phyloP scores from a whole-genome alignment of 2,797 vertebrate species.

The Otolemur crassicaudatus region DNA sequence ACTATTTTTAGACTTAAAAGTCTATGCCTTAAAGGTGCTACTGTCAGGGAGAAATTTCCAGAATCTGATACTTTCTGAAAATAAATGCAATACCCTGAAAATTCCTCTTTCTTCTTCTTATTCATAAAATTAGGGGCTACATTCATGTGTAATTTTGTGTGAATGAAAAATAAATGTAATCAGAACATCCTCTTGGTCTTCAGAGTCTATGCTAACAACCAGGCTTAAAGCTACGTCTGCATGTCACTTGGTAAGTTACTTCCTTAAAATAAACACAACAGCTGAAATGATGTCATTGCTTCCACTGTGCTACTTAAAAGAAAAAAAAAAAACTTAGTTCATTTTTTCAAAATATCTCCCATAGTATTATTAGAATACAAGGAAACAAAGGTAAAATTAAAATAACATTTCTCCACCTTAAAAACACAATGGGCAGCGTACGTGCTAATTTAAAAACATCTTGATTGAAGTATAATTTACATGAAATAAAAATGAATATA shows the following conservation, averaged over 20 bases:
- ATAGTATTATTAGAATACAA: constrained; percentile 2
- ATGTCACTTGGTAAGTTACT: constrained; percentile 43
- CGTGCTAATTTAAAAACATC: background rate
- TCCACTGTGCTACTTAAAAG: constrained; percentile 62
- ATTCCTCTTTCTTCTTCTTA: constrained; percentile 40
- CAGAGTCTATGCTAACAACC: constrained; percentile 36
- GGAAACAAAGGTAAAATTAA: constrained; percentile 16
- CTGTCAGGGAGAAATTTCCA: background rate
- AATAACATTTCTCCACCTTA: background rate
- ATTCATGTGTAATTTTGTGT: background rate
- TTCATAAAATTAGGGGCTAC: constrained; percentile 60
- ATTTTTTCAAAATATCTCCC: constrained; percentile 47
- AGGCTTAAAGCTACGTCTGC: constrained; percentile 57
- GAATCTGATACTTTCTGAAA: constrained; percentile 16
- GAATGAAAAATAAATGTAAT: constrained; percentile 68
- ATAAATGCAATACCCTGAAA: background rate
- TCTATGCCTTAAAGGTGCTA: background rate
- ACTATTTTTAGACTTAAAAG: background rate
- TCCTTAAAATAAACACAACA: constrained; percentile 71
- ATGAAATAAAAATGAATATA: background rate
- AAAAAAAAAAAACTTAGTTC: constrained; percentile 16
- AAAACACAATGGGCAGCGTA: constrained; percentile 12
- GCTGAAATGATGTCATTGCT: constrained; percentile 73
- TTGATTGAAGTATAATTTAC: background rate
- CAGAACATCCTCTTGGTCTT: constrained; percentile 47